Percentiles rank a stretch among this genome's conserved stretches.
phyloP scores from a whole-genome alignment of 2,888 invertebrate genomes.

The Thyatira batis region DNA sequence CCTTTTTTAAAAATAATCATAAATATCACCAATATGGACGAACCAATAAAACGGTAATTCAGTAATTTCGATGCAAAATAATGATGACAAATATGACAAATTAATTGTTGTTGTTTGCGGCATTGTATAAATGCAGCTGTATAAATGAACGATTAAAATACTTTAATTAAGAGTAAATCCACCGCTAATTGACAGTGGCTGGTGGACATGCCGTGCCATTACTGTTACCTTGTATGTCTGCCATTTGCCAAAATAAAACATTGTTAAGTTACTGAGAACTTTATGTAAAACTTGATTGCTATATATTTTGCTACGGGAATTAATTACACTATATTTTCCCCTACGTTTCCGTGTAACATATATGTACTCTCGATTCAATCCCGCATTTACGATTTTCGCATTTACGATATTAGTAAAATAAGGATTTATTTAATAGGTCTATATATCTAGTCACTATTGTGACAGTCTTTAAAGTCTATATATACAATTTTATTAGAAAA shows the following conservation, averaged over 20 bases:
- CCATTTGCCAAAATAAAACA: conserved; percentile 1
- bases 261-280: not conserved
- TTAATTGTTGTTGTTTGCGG: not conserved
- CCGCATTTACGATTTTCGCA: too few species aligned
- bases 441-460: too few species aligned
- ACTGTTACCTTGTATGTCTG: conserved; percentile 2
- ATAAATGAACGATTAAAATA: conserved; percentile 18
- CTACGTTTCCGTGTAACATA: too few species aligned
- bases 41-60: not conserved
- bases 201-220: conserved; percentile 3
- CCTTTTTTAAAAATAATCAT: not conserved
- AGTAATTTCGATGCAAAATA: not conserved
- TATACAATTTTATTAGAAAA: not conserved
- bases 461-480: too few species aligned
- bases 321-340: too few species aligned
- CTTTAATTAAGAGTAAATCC: conserved; percentile 21
- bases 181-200: conserved; percentile 19
- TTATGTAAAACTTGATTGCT: not conserved
- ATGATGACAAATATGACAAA: not conserved
- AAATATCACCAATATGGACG: not conserved
- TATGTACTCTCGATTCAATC: too few species aligned
- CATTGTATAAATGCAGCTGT: conserved; percentile 11
- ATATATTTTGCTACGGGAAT: too few species aligned
- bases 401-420: too few species aligned
- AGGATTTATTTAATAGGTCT: too few species aligned